These are phyloP conservation scores for Oligia strigilis DNA, from an alignment of 2,888 invertebrate genomes.

Conservation along the genomic window DNA sequence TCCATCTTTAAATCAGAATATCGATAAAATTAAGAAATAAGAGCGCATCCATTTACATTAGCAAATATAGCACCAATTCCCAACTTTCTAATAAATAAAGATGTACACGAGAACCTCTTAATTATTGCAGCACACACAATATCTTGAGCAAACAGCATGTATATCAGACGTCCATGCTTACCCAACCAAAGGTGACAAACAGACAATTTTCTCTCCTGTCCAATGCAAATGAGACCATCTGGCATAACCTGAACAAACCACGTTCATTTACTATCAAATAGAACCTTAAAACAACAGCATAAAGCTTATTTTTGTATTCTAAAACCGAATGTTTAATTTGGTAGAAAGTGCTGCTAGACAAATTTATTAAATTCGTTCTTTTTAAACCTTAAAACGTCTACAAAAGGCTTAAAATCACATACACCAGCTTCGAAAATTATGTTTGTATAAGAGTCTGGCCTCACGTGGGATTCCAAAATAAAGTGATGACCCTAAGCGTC, in stretches of 20 bases:
- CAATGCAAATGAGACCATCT: constrained; percentile 84
- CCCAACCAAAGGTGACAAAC: constrained; percentile 80
- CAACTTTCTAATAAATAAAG: constrained; percentile 21
- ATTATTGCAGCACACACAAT: constrained; percentile 57
- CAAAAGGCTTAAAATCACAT: constrained; percentile 48
- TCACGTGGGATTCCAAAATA: constrained; percentile 81
- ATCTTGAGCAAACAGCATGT: constrained; percentile 54
- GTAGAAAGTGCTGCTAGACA: constrained; percentile 33
- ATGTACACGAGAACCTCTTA: constrained; percentile 42
- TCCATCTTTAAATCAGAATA: not conserved
- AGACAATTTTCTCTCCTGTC: constrained; percentile 83
- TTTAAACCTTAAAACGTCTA: constrained; percentile 14
- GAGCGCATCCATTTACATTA: not conserved
- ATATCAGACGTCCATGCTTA: constrained; percentile 66
- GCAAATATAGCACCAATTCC: constrained; percentile 6
- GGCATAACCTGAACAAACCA: constrained; percentile 68
- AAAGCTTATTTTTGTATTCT: constrained; percentile 56
- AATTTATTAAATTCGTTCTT: constrained; percentile 39
- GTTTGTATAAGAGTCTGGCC: constrained; percentile 66
- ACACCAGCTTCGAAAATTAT: not conserved
- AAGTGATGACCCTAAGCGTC: constrained; percentile 81
- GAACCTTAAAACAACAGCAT: constrained; percentile 27
- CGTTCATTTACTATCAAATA: constrained; percentile 18
- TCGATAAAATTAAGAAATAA: not conserved
- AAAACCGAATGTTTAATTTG: constrained; percentile 28